Base-by-base conservation (phyloP, 1,140 invertebrate genomes). In the Caenorhabditis inopinata region DNA sequence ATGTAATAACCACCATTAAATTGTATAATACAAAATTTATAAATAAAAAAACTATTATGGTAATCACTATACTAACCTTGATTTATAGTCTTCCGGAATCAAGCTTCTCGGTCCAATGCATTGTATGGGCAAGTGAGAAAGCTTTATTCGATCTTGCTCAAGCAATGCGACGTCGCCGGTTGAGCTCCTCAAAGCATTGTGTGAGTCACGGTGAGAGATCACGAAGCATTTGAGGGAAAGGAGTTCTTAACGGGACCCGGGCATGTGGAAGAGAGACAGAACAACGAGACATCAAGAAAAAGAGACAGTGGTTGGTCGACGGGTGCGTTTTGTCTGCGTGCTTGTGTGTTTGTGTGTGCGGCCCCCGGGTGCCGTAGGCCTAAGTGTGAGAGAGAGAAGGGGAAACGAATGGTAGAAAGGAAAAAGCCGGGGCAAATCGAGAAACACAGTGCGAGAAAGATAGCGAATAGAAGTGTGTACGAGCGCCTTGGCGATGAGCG, bases 391-490 rank as follows among this genome's bases (percentile, higher is more conserved):
- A 32, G 49, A 23, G 53, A 35, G 53, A 14, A 42, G 2, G 53
- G 27, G 11, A n/a, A 16, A 29, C 29, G 23, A 32, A 27, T 7
- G 21, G 49, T 23, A 23, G 58, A 16, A 14, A 11, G 32, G n/a
- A 27, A 21, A 68, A 68, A 38, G 23, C 11, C 14, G 58, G 32
- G 58, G 32, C 14, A 16, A 68, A 68, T 68, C 58, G 58, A 68
- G 58, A 68, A 68, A 68, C 58, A 68, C 32, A 68, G 58, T 68
- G 58, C 29, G 58, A 38, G 27, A 29, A 68, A 68, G 58, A 38
- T 38, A 68, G 11, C 6, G 25, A 68, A 42, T 23, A 21, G 11
- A n/a, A 68, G 32, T 38, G 58, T 68, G 25, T 42, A 32, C 29
- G 58, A 35, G 58, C 32, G 58, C 32, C 58, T 38, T 68, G 58